These are phyloP conservation scores for Gastrophryne carolinensis DNA, from an alignment of 2,797 vertebrate genomes.

Conservation along the genomic window DNA sequence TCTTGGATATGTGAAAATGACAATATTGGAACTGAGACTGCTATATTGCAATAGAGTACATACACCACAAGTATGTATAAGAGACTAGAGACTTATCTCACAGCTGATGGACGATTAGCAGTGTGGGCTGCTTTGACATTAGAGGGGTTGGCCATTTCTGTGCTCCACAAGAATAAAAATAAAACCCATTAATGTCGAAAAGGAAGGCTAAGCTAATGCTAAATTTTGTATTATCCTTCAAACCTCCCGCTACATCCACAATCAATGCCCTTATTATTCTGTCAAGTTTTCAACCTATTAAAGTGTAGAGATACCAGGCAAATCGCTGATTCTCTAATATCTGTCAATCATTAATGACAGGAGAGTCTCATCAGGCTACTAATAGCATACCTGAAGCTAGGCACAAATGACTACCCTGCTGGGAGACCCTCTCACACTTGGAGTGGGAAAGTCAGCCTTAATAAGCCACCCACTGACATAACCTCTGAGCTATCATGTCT, in stretches of 20 bases:
- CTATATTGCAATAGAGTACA: no score
- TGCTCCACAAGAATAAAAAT: no score
- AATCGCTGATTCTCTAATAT: constrained; percentile 40
- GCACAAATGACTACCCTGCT: constrained; percentile 49
- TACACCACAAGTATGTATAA: no score
- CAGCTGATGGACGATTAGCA: no score
- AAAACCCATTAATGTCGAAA: no score
- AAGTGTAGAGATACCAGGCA: constrained; percentile 20
- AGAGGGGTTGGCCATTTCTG: no score
- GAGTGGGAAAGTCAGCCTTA: constrained; percentile 31
- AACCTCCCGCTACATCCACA: constrained; percentile 12
- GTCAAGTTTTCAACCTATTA: constrained; percentile 13
- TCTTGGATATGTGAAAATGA: no score
- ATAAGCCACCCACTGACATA: constrained; percentile 51
- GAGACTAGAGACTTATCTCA: no score
- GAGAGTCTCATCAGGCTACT: constrained; percentile 44
- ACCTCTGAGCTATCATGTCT: constrained; percentile 38
- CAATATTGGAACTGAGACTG: no score
- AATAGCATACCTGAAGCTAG: constrained; percentile 49
- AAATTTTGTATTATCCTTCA: constrained; percentile 7
- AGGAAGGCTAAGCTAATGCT: no score
- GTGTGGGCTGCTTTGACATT: no score
- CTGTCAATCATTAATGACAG: constrained; percentile 50
- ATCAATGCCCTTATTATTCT: constrained; percentile 17
- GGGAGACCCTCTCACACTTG: constrained; percentile 37